Percentiles rank a stretch among this genome's conserved stretches.
phyloP scores from a whole-genome alignment of 2,113 vertebrate genomes.

The Protomyctophum bolini region DNA sequence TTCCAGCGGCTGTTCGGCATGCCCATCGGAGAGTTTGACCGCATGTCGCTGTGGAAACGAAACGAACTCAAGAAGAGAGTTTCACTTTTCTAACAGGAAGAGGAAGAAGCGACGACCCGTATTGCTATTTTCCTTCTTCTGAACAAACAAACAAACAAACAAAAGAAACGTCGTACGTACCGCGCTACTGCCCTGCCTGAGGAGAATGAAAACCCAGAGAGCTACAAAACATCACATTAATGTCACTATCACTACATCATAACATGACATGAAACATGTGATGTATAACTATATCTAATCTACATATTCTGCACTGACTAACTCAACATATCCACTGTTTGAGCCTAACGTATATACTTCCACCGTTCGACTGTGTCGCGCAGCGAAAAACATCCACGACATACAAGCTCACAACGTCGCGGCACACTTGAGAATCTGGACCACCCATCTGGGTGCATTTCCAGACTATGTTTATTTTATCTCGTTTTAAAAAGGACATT shows the following conservation, averaged over 20 bases:
- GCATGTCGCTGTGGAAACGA: conserved; percentile 92
- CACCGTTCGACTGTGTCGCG: neutral
- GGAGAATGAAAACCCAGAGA: conserved; percentile 1
- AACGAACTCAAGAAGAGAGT: conserved; percentile 95
- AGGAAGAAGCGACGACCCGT: neutral
- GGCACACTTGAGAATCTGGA: too few species aligned
- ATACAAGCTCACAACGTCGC: too few species aligned
- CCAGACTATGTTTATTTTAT: too few species aligned
- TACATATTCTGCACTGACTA: neutral
- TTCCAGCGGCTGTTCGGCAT: conserved; percentile 88
- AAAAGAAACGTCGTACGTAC: conserved; percentile 20
- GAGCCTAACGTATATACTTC: conserved; percentile 24
- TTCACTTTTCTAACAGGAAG: conserved; percentile 87
- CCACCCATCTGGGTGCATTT: too few species aligned
- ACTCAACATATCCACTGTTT: conserved; percentile 5
- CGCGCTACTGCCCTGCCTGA: neutral
- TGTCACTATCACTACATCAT: neutral
- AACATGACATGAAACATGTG: neutral
- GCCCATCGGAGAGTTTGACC: conserved; percentile 86
- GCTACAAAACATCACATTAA: conserved; percentile 3
- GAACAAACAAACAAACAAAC: too few species aligned
- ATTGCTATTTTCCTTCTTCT: too few species aligned
- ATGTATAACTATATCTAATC: conserved; percentile 12
- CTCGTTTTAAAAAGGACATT: too few species aligned
- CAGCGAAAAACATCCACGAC: conserved; percentile 22